Base-by-base conservation (phyloP, 2,888 invertebrate genomes). In the Oxyscelio sp. region DNA sequence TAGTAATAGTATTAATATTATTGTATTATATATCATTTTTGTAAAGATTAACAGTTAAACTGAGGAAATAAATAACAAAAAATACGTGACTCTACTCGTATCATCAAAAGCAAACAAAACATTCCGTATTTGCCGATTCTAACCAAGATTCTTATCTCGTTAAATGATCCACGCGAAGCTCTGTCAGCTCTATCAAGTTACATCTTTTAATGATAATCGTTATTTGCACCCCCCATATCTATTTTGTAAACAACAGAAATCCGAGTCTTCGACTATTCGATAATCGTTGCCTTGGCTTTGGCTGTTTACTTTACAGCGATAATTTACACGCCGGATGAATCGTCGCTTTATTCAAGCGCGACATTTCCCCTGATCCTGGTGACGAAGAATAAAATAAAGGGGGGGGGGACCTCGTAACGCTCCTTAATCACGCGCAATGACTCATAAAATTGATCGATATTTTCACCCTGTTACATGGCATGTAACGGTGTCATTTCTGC, bases 361-460 rank as follows among this genome's bases (percentile, higher is more conserved):
- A n/a, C n/a, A n/a, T n/a, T n/a, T n/a, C n/a, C n/a, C n/a, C n/a
- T n/a, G n/a, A n/a, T n/a, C n/a, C n/a, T n/a, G n/a, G n/a, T n/a
- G n/a, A n/a, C n/a, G n/a, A n/a, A n/a, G n/a, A n/a, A n/a, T n/a
- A n/a, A n/a, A n/a, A n/a, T n/a, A n/a, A n/a, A n/a, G n/a, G n/a
- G n/a, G n/a, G n/a, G n/a, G n/a, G n/a, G n/a, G n/a, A 34, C 5
- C 34, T 34, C 34, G 34, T 50, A 43, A 19, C 40, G 21, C 50
- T 40, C 61, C 43, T 61, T 66, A 78, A 83, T 74, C 56, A 54
- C 17, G 54, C 19, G 43, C 22, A 71, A 65, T 80, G 84, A 84
- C 52, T 84, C 84, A 84, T 80, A 38, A 65, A 79, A 78, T 52
- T 48, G 65, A 84, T 79, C 75, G 70, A 54, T 61, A 83, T 66